Conservation (phyloP, 2,888 invertebrate genomes). For the Leptogaster cylindrica region DNA sequence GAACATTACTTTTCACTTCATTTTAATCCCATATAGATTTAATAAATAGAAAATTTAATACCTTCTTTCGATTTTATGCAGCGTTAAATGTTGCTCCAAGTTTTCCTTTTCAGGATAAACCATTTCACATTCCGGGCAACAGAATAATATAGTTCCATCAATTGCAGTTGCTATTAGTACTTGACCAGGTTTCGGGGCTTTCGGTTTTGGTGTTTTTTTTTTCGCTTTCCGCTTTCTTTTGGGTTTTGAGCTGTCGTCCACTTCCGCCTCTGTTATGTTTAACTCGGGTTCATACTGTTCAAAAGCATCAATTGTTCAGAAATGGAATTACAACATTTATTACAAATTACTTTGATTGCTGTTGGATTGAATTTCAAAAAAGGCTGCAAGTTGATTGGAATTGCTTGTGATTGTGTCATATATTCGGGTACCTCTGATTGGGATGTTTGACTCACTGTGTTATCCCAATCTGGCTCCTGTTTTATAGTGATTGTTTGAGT, state of each 20-base stretch:
- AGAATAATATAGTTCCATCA: slow-evolving; percentile 77
- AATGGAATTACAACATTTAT: neutral
- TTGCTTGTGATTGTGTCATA: slow-evolving; percentile 61
- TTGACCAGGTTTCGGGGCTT: slow-evolving; percentile 80
- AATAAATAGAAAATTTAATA: slow-evolving; percentile 3
- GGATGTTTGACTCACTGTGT: slow-evolving; percentile 53
- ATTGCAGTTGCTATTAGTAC: slow-evolving; percentile 77
- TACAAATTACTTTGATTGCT: slow-evolving; percentile 52
- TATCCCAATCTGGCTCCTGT: slow-evolving; percentile 59
- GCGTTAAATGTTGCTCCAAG: slow-evolving; percentile 76
- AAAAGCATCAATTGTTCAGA: neutral
- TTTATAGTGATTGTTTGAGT: slow-evolving; percentile 56
- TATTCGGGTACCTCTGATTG: slow-evolving; percentile 64
- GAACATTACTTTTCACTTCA: neutral
- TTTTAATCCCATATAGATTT: neutral
- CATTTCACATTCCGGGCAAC: slow-evolving; percentile 83
- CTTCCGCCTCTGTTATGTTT: slow-evolving; percentile 43
- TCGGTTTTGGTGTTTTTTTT: slow-evolving; percentile 79
- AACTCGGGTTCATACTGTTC: slow-evolving; percentile 60
- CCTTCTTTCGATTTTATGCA: slow-evolving; percentile 80
- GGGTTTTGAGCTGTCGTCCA: slow-evolving; percentile 51
- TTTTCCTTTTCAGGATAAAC: slow-evolving; percentile 81
- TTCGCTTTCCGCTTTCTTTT: slow-evolving; percentile 75
- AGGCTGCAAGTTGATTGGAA: slow-evolving; percentile 67
- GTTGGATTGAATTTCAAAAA: slow-evolving; percentile 71